Conservation (phyloP, 1,140 invertebrate genomes). For the Drosophila ananassae region DNA sequence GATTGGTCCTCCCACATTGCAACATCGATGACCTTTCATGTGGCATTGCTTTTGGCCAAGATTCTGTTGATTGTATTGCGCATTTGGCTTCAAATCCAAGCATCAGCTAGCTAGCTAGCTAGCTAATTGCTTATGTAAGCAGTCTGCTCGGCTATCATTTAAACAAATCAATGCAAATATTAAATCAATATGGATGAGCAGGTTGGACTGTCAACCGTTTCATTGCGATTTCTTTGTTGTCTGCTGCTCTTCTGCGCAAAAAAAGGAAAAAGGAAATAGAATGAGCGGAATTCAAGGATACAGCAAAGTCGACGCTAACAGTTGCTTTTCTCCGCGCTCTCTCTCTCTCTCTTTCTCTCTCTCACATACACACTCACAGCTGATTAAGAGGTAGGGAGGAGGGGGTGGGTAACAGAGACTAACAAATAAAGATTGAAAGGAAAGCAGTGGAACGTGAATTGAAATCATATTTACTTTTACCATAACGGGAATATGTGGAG, state of each 20-base stretch:
- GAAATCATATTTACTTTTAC: conserved; percentile 68
- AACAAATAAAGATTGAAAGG: conserved; percentile 37
- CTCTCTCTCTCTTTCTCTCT: not conserved
- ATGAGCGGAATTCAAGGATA: conserved; percentile 73
- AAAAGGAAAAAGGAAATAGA: conserved; percentile 61
- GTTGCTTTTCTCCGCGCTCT: conserved; percentile 61
- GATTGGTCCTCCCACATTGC: conserved; percentile 7
- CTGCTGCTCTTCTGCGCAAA: conserved; percentile 36
- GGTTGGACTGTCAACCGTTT: conserved; percentile 29
- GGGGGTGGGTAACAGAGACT: conserved; percentile 29
- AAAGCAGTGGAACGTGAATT: conserved; percentile 64
- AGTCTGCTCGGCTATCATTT: conserved; percentile 24
- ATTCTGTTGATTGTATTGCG: conserved; percentile 26
- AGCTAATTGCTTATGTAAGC: conserved; percentile 42
- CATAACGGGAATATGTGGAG: conserved; percentile 26
- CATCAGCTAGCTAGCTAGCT: conserved; percentile 12
- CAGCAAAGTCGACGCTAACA: conserved; percentile 54
- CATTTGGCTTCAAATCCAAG: conserved; percentile 27
- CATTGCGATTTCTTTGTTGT: conserved; percentile 65
- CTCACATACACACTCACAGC: conserved; percentile 46
- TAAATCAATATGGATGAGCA: conserved; percentile 49
- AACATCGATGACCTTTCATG: conserved; percentile 1
- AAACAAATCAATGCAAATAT: conserved; percentile 50
- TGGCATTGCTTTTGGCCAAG: conserved; percentile 17
- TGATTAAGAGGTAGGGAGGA: conserved; percentile 42